Conservation (phyloP, 2,113 vertebrate species). For the Sminthopsis crassicaudata region DNA sequence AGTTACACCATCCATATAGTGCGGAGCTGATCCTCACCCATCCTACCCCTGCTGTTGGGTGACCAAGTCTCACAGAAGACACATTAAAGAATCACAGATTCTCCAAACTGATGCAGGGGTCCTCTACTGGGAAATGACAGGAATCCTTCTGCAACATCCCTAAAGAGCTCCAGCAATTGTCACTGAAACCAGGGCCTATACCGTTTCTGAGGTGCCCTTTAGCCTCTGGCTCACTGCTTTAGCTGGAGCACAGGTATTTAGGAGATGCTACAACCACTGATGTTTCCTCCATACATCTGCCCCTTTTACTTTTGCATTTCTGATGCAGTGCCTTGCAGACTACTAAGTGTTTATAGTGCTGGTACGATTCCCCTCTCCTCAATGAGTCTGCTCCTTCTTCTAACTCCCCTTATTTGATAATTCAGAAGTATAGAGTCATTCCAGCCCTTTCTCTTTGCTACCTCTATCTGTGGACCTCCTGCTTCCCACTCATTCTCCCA, state of each 20-base stretch:
- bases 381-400: background rate
- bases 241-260: background rate
- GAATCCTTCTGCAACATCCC: background rate
- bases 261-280: background rate
- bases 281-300: rapidly evolving
- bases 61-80: background rate
- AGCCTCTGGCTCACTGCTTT: background rate
- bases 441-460: background rate
- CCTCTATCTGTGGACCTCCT: background rate
- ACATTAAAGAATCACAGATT: background rate
- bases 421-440: background rate
- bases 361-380: background rate
- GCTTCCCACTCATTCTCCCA: background rate
- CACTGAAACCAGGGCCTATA: background rate
- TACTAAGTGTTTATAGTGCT: background rate
- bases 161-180: background rate
- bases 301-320: background rate
- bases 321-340: background rate
- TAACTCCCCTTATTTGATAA: background rate
- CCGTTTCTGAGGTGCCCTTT: background rate
- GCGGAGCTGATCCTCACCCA: background rate
- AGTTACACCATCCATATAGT: background rate
- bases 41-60: background rate
- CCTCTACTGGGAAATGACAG: background rate
- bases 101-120: background rate